Conservation (phyloP, 2,797 vertebrate species). For the Acrossocheilus fasciatus region DNA sequence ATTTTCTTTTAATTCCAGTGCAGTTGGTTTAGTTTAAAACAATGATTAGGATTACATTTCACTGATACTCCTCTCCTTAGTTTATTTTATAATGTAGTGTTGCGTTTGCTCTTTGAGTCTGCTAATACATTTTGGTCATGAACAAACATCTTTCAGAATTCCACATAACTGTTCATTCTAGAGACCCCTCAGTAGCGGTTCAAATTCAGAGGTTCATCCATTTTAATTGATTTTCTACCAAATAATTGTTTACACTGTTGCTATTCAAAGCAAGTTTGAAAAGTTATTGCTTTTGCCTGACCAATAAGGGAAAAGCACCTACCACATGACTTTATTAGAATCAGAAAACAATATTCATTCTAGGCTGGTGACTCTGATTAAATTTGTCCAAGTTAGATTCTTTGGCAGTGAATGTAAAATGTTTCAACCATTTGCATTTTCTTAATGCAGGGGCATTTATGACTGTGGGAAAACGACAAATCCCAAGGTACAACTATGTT, state of each 20-base stretch:
- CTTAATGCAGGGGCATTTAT: not conserved
- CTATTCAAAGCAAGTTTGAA: slow-evolving; percentile 11
- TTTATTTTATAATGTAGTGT: not conserved
- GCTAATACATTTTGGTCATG: not conserved
- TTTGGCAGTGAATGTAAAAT: slow-evolving; percentile 4
- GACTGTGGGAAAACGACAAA: slow-evolving; percentile 8
- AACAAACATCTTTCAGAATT: not conserved
- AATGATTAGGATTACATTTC: not conserved
- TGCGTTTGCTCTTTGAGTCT: not conserved
- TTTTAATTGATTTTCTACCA: not conserved
- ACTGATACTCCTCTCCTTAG: not conserved
- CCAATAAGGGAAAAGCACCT: not conserved
- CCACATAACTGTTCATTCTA: not conserved
- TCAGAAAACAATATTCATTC: not conserved
- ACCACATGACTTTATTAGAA: slow-evolving; percentile 7
- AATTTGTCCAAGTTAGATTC: slow-evolving; percentile 24
- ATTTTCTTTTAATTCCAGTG: not conserved
- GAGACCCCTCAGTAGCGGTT: not conserved
- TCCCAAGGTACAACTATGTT: not conserved
- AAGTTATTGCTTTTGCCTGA: slow-evolving; percentile 15
- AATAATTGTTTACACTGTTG: slow-evolving; percentile 1
- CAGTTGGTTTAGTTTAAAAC: not conserved
- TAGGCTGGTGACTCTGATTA: slow-evolving; percentile 30
- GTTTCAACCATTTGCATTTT: not conserved
- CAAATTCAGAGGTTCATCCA: not conserved